Percentiles rank a stretch among this genome's conserved stretches.
Evolutionary conservation across 2,797 vertebrate species (phyloP).

Genomic region (Microctenopoma steveboyesi): DNA sequence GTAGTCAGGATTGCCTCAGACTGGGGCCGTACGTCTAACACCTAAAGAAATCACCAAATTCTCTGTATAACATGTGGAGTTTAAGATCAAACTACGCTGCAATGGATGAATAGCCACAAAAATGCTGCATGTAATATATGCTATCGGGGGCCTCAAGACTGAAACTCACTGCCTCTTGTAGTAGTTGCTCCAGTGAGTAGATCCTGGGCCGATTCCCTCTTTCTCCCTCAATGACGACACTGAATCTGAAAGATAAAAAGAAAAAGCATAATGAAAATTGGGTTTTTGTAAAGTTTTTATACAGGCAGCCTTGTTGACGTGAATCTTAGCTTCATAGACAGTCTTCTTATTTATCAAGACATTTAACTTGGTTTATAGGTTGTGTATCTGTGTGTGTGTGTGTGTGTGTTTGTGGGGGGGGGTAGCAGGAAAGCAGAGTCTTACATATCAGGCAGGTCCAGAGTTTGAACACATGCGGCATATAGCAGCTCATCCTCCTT

Average conservation of each 20-base stretch:
- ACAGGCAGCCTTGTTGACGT: conserved; percentile 37
- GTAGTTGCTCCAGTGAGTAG: conserved; percentile 95
- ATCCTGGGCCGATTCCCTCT: conserved; percentile 93
- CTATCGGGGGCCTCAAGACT: not conserved
- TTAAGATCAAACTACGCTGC: not conserved
- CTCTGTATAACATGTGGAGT: not conserved
- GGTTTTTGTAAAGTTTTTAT: conserved; percentile 12
- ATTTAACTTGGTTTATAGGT: conserved; percentile 18
- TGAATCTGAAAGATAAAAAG: conserved; percentile 84
- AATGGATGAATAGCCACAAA: not conserved
- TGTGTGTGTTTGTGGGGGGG: conserved; percentile 16
- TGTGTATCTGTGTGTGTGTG: not conserved
- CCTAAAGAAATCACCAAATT: conserved; percentile 74
- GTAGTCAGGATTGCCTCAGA: conserved; percentile 86
- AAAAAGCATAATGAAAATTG: not conserved
- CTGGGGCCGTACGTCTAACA: conserved; percentile 90
- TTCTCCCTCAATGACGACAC: conserved; percentile 94
- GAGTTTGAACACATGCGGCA: conserved; percentile 91
- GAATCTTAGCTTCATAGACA: conserved; percentile 41
- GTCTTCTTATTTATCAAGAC: conserved; percentile 44
- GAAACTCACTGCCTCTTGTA: conserved; percentile 93
- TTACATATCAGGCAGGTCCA: conserved; percentile 97
- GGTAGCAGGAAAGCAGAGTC: conserved; percentile 38
- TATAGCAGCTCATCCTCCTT: conserved; percentile 97
- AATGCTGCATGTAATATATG: not conserved